Evolutionary conservation across 30 jellyfish, hydroid and myxozoan species (phyloP), one percentile per base, ranked within the genome.

Genomic region (Aurelia sp.): DNA sequence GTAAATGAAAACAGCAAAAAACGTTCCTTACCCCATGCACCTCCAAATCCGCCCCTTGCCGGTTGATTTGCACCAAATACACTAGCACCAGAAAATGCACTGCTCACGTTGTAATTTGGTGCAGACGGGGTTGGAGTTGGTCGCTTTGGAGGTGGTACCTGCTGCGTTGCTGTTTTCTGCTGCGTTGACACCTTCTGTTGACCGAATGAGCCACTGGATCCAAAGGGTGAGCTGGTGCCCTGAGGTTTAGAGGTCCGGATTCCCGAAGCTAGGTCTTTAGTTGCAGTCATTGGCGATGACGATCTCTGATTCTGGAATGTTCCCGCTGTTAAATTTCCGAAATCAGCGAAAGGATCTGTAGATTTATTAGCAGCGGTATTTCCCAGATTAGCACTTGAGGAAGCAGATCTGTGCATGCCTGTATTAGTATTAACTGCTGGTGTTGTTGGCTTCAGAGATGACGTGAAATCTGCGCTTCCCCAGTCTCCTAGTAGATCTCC

Each of bases 261-360:
- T 30, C 51, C 19, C 41, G 66, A 66, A 6, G 81, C 30, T 12
- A 52, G 41, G 9, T 71, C 31, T 20, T 27, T 17, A 59, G 75
- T 47, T 13, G 74, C 7, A 44, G 37, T 23, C 61, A 47, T 48
- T 21, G 57, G 22, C 40, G 86, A 40, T 9, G 68, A 31, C 0
- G 66, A 33, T 58, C 67, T 22, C 17, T 48, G 62, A 1, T 16
- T 52, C 57, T 53, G 37, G 55, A 20, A 48, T 3, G 31, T 51
- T 48, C 73, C 81, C 31, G 71, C 37, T 9, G 94, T 61, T 22
- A 92, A 66, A 61, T 86, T 86, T 17, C 76, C 96, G 23, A 92
- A 77, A 13, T 75, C 98, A 11, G 96, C 97, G 66, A 92, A 92
- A n/a, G 98, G 97, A 61, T 92, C 98, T 15, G 13, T 31, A 5